Conservation (phyloP, 2,113 vertebrate species). For the Solea senegalensis region DNA sequence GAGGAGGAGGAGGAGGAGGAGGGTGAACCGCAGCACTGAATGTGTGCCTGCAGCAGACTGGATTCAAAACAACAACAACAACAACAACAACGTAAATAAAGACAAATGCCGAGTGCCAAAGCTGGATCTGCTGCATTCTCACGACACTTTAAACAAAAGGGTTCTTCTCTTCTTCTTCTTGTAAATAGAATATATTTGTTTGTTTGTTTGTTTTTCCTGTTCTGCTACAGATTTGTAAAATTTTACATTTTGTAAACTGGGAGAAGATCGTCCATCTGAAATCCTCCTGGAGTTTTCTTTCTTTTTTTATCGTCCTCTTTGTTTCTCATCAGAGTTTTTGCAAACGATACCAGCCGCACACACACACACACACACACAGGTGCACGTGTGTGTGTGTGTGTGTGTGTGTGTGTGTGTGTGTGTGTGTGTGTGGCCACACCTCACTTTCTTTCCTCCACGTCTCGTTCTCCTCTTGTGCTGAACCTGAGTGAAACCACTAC, state of each 20-base stretch:
- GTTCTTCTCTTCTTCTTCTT: slow-evolving; percentile 59
- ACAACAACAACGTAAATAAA: slow-evolving; percentile 16
- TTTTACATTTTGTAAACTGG: slow-evolving; percentile 87
- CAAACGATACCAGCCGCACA: slow-evolving; percentile 43
- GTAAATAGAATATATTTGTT: slow-evolving; percentile 82
- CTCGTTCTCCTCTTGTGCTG: slow-evolving; percentile 46
- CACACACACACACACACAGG: no score
- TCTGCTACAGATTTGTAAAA: slow-evolving; percentile 88
- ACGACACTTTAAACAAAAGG: slow-evolving; percentile 69
- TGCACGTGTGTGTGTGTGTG: no score
- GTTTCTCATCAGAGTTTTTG: slow-evolving; percentile 47
- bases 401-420: no score
- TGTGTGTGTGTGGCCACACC: no score
- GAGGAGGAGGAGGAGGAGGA: slow-evolving; percentile 25
- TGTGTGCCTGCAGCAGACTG: slow-evolving; percentile 66
- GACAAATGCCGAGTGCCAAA: slow-evolving; percentile 87
- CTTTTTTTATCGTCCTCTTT: slow-evolving; percentile 53
- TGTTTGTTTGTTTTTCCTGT: slow-evolving; percentile 71
- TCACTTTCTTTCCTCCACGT: slow-evolving; percentile 5
- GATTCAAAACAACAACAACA: slow-evolving; percentile 52
- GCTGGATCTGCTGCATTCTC: slow-evolving; percentile 86
- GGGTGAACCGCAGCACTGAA: slow-evolving; percentile 57
- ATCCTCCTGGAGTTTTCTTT: slow-evolving; percentile 5
- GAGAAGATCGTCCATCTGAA: slow-evolving; percentile 67
- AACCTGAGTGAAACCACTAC: slow-evolving; percentile 62